Conservation (phyloP, 2,888 invertebrate genomes). For the Ochropleura plecta region DNA sequence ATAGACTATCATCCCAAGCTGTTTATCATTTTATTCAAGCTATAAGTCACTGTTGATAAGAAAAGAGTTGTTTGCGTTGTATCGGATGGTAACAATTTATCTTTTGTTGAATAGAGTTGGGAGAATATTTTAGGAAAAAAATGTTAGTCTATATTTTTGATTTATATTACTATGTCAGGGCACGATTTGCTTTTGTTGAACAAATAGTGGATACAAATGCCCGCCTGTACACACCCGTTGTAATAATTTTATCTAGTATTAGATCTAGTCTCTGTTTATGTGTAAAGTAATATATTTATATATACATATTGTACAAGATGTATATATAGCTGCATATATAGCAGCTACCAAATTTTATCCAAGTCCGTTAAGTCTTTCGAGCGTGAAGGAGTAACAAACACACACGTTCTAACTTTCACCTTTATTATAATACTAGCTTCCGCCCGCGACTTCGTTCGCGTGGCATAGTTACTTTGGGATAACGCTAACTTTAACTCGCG, state of each 20-base stretch:
- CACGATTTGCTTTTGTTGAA: background rate
- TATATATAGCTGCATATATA: too few relatives aligned
- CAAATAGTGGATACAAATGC: background rate
- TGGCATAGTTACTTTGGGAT: too few relatives aligned
- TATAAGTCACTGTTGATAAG: slow-evolving; percentile 42
- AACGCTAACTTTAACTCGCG: too few relatives aligned
- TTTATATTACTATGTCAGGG: background rate
- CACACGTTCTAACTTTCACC: too few relatives aligned
- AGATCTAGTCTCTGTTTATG: background rate
- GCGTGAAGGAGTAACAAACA: too few relatives aligned
- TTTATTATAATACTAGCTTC: too few relatives aligned
- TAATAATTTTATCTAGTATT: background rate
- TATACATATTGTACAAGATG: too few relatives aligned
- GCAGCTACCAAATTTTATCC: too few relatives aligned
- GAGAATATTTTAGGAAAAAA: background rate
- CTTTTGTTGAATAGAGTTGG: background rate
- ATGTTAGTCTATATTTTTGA: background rate
- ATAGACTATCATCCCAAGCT: slow-evolving; percentile 4
- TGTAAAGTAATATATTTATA: too few relatives aligned
- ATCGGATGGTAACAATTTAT: slow-evolving; percentile 31
- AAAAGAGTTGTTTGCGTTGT: slow-evolving; percentile 35
- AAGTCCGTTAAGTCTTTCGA: too few relatives aligned
- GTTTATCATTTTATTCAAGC: slow-evolving; percentile 34
- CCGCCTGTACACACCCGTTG: too few relatives aligned
- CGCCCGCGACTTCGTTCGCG: too few relatives aligned